phyloP scores from a whole-genome alignment of 2,888 invertebrate species.

The Acleris holmiana region DNA sequence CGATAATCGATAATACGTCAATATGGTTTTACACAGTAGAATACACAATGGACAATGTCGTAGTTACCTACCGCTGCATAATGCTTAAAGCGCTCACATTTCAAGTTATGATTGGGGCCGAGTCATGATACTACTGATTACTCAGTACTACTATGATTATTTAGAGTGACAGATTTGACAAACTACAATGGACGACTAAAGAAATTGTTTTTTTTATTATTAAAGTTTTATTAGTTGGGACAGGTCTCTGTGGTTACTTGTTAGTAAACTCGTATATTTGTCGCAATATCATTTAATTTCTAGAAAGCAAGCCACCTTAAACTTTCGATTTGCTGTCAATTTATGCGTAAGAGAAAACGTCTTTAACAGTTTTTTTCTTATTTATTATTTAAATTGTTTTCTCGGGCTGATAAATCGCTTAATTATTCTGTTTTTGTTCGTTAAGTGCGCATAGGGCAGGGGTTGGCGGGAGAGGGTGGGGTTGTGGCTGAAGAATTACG shows the following conservation, averaged over 20 bases:
- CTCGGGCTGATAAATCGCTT: slow-evolving; percentile 35
- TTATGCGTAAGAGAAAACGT: slow-evolving; percentile 58
- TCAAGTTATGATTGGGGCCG: too few species aligned
- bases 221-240: too few species aligned
- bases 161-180: too few species aligned
- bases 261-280: neutral
- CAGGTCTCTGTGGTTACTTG: neutral
- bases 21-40: too few species aligned
- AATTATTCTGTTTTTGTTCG: slow-evolving; percentile 38
- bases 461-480: slow-evolving; percentile 23
- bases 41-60: too few species aligned
- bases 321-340: slow-evolving; percentile 78
- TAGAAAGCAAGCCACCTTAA: slow-evolving; percentile 76
- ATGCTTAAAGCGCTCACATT: too few species aligned
- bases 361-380: slow-evolving; percentile 49
- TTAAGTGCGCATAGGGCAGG: slow-evolving; percentile 28
- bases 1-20: too few species aligned
- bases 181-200: too few species aligned
- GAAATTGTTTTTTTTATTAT: too few species aligned
- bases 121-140: too few species aligned
- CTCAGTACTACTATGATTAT: too few species aligned
- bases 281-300: slow-evolving; percentile 60
- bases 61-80: too few species aligned
- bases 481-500: slow-evolving; percentile 22
- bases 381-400: slow-evolving; percentile 40